phyloP scores from a whole-genome alignment of 1,140 invertebrate species.

The Zaprionus camerounensis region DNA sequence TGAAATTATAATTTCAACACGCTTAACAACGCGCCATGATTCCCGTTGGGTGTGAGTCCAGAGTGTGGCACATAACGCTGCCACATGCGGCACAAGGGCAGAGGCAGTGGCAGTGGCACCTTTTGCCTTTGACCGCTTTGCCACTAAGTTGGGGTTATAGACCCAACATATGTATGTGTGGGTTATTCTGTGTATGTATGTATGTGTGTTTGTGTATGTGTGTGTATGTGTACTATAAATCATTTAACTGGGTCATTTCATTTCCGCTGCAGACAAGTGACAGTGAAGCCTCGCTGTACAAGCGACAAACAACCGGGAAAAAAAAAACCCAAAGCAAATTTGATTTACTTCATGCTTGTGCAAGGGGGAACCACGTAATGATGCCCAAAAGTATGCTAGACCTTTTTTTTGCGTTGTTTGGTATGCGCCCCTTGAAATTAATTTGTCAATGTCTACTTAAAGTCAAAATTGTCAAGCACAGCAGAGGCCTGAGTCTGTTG shows the following conservation, averaged over 20 bases:
- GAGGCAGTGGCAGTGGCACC: not conserved
- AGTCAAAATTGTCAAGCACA: constrained; percentile 58
- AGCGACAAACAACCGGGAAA: constrained; percentile 26
- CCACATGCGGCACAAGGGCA: constrained; percentile 13
- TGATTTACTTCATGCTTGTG: constrained; percentile 72
- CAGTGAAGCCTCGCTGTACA: constrained; percentile 61
- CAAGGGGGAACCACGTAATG: constrained; percentile 46
- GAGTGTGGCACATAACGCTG: constrained; percentile 1
- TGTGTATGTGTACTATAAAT: constrained; percentile 60
- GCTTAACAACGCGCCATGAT: constrained; percentile 55
- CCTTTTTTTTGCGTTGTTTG: not conserved
- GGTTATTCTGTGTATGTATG: not conserved
- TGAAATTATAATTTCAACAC: constrained; percentile 80
- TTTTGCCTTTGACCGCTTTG: constrained; percentile 44
- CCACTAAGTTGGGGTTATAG: constrained; percentile 56
- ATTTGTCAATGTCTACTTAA: constrained; percentile 81
- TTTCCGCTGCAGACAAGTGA: constrained; percentile 74
- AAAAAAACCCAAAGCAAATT: constrained; percentile 55
- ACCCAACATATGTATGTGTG: constrained; percentile 44
- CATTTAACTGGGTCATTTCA: constrained; percentile 82
- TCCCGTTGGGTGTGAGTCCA: not conserved
- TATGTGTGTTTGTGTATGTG: constrained; percentile 29
- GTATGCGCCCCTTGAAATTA: constrained; percentile 56
- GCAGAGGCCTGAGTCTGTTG: not conserved
- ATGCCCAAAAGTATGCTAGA: constrained; percentile 56